Evolutionary conservation across 2,888 invertebrate species (phyloP).

Genomic region (Phania funesta): DNA sequence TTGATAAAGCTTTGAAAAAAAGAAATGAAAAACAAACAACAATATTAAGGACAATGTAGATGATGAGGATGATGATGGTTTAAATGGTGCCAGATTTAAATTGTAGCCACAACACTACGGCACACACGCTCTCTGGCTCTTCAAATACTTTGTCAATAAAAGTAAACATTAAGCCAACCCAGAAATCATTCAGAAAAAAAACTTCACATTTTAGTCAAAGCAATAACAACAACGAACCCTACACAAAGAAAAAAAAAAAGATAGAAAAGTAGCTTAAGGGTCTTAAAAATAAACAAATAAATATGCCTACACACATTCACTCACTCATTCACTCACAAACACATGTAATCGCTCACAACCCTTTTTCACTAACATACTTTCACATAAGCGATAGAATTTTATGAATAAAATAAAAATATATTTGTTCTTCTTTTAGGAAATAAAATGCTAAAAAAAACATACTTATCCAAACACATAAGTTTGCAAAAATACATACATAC

Average conservation of each 20-base stretch:
- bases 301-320: background rate
- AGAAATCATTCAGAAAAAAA: slow-evolving; percentile 52
- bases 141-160: slow-evolving; percentile 26
- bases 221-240: slow-evolving; percentile 2
- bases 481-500: too few relatives aligned
- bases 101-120: slow-evolving; percentile 54
- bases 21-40: slow-evolving; percentile 23
- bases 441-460: background rate
- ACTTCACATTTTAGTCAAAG: slow-evolving; percentile 41
- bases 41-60: slow-evolving; percentile 1
- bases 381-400: background rate
- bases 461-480: slow-evolving; percentile 19
- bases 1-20: slow-evolving; percentile 53
- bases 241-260: slow-evolving; percentile 24
- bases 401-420: slow-evolving; percentile 35
- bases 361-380: slow-evolving; percentile 31
- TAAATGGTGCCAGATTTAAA: slow-evolving; percentile 66
- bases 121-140: slow-evolving; percentile 4
- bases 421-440: slow-evolving; percentile 31
- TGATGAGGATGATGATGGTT: slow-evolving; percentile 43
- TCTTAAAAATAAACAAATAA: slow-evolving; percentile 59
- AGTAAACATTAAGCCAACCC: slow-evolving; percentile 6
- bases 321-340: background rate
- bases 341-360: slow-evolving; percentile 1
- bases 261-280: slow-evolving; percentile 66